Conservation (phyloP, 2,888 invertebrate species). For the Drosophila kanekoi region DNA sequence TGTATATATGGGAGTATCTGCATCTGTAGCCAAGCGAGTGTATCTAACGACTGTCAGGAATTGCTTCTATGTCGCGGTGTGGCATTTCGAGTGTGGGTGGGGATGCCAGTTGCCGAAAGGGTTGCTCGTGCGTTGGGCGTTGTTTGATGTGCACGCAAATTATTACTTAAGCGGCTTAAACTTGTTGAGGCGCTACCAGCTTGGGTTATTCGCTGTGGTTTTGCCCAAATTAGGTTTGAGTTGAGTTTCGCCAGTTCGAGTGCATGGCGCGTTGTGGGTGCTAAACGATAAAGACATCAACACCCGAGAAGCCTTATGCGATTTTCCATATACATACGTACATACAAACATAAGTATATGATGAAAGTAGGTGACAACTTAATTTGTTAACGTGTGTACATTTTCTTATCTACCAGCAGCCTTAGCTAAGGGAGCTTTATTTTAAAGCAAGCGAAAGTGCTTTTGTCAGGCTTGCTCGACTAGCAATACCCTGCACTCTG, state of each 20-base stretch:
- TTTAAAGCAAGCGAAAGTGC: no score
- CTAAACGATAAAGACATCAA: conserved; percentile 39
- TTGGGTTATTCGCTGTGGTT: conserved; percentile 23
- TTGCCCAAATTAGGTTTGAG: conserved; percentile 24
- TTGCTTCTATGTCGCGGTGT: neutral
- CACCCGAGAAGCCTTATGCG: conserved; percentile 25
- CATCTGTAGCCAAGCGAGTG: conserved; percentile 38
- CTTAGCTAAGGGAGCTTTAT: neutral
- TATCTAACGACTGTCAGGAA: conserved; percentile 37
- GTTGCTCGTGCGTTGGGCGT: conserved; percentile 19
- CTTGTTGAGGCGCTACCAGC: conserved; percentile 55
- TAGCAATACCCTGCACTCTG: no score
- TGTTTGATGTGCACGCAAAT: conserved; percentile 70
- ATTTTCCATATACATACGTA: conserved; percentile 11
- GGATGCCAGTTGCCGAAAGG: neutral
- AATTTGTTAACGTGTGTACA: conserved; percentile 16
- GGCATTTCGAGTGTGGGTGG: neutral
- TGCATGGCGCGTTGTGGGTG: conserved; percentile 2
- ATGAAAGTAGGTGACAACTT: conserved; percentile 7
- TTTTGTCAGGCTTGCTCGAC: no score
- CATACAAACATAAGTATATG: neutral
- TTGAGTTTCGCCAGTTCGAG: neutral
- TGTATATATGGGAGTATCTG: conserved; percentile 27
- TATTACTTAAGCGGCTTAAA: conserved; percentile 76
- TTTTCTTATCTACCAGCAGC: conserved; percentile 7